Base-by-base conservation (phyloP, 2,113 vertebrate genomes). In the Channa argus region DNA sequence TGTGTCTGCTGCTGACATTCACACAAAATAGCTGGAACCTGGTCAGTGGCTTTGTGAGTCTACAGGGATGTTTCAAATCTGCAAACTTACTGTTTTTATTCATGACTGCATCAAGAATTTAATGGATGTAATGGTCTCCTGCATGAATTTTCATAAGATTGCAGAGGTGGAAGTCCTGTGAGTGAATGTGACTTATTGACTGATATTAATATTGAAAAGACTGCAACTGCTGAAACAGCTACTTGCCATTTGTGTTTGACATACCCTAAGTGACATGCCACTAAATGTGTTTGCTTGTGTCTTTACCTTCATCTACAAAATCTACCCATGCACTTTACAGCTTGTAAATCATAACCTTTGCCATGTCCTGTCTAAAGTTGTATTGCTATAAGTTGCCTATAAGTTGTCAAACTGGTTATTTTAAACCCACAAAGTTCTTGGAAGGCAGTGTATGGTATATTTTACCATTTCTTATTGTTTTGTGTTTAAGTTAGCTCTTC, bases 31-130 rank as follows among this genome's bases (percentile, higher is more conserved):
- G 68, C 49, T 61, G 67, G 72, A 73, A 80, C 55, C 77, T 81
- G 81, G 81, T 88, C 74, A 76, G 69, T 49, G 72, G 53, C 52
- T 78, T 68, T 50, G 79, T 60, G 68, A 66, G 64, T 78, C 68
- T 71, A 76, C 41, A 6, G 69, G 66, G 75, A 80, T 3, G 58
- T 58, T 69, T 77, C 58, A 65, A 60, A 69, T 68, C 69, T 77
- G 67, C 63, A 65, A 33, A 62, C 36, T 41, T 68, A 49, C 54
- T 39, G 71, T 79, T 71, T 80, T 55, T 68, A 76, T 75, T 73
- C 58, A 68, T 5, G 58, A 46, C 49, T 68, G 39, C 44, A 72
- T 86, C 14, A 74, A 82, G 76, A 72, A 70, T 82, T 84, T 73
- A 83, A 82, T 80, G 74, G 70, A 59, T 71, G 24, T 24, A 24